phyloP scores from a whole-genome alignment of 2,797 vertebrate genomes.

The Rhinoraja longicauda region DNA sequence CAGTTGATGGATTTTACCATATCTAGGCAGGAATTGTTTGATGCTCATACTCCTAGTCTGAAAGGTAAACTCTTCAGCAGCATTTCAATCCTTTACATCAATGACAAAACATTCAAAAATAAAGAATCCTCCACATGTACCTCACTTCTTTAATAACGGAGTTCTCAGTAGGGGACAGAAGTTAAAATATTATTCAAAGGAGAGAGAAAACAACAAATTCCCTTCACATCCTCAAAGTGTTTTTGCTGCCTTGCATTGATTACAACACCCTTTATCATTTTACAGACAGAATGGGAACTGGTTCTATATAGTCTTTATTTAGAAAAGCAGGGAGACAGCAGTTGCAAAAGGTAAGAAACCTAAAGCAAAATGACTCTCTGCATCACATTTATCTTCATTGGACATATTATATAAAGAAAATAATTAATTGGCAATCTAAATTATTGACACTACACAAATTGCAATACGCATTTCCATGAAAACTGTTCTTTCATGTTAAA shows the following conservation, averaged over 20 bases:
- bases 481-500: neutral
- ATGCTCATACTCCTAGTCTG: neutral
- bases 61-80: neutral
- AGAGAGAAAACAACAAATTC: neutral
- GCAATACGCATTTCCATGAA: no score
- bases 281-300: slow-evolving; percentile 14
- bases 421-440: neutral
- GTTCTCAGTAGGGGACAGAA: neutral
- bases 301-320: neutral
- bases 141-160: neutral
- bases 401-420: neutral
- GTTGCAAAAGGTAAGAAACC: no score
- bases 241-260: neutral
- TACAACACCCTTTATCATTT: slow-evolving; percentile 13
- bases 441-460: neutral
- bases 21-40: neutral
- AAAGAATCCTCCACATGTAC: neutral
- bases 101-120: neutral
- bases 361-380: neutral
- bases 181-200: neutral
- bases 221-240: neutral
- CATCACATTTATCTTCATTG: neutral
- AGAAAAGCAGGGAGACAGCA: neutral
- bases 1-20: neutral
- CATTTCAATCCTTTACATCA: neutral